Conservation (phyloP, 35 echinoderm and acorn worm genomes). For the Heliocidaris tuberculata region DNA sequence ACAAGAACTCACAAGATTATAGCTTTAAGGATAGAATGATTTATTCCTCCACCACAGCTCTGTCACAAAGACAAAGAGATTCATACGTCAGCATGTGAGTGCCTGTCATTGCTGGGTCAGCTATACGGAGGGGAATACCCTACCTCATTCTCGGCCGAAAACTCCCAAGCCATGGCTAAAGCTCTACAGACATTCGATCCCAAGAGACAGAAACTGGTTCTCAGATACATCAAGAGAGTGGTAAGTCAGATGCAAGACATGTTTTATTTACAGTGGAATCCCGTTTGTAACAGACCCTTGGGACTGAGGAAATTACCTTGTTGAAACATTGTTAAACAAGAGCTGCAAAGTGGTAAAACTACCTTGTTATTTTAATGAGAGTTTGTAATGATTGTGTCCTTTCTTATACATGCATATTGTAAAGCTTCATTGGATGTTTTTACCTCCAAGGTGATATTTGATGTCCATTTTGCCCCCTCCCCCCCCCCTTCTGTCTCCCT, state of each 20-base stretch:
- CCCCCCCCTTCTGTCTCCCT: background rate
- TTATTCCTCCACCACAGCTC: slow-evolving; percentile 35
- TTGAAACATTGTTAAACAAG: too few species aligned
- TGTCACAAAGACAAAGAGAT: slow-evolving; percentile 71
- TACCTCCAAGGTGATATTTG: too few species aligned
- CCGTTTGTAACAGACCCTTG: too few species aligned
- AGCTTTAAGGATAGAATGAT: too few species aligned
- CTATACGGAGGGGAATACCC: slow-evolving; percentile 91
- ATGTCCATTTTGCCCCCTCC: too few species aligned
- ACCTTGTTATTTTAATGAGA: too few species aligned
- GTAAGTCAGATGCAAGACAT: slow-evolving; percentile 59
- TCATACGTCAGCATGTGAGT: slow-evolving; percentile 63
- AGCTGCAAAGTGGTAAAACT: too few species aligned
- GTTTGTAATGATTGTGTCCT: too few species aligned
- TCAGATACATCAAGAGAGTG: slow-evolving; percentile 89
- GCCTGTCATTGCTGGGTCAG: slow-evolving; percentile 86
- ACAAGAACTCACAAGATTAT: too few species aligned
- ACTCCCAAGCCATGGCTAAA: slow-evolving; percentile 63
- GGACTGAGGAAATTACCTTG: too few species aligned
- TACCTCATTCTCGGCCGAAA: slow-evolving; percentile 58
- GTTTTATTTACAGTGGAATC: background rate
- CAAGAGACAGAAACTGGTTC: slow-evolving; percentile 88
- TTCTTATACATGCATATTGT: too few species aligned
- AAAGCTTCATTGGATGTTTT: too few species aligned
- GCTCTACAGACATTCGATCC: slow-evolving; percentile 67